Conservation (phyloP, 2,113 vertebrate species). For the Salminus brasiliensis region DNA sequence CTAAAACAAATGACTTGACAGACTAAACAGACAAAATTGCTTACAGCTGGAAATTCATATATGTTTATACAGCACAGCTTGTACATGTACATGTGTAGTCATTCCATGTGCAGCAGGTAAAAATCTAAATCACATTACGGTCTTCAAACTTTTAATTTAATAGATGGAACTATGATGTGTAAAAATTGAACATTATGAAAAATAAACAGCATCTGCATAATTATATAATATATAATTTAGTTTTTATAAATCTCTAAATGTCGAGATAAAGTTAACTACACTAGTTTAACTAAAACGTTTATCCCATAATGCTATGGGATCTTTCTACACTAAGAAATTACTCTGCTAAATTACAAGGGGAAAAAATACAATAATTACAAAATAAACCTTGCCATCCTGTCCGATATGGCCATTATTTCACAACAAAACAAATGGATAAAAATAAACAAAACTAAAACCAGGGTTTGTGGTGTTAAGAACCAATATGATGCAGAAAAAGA, state of each 20-base stretch:
- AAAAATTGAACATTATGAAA: background rate
- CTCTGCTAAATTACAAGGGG: no score
- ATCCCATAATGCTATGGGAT: no score
- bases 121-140: background rate
- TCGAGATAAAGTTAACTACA: background rate
- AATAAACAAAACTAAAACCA: no score
- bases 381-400: no score
- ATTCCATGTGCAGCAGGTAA: background rate
- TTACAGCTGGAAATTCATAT: background rate
- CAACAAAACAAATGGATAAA: no score
- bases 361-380: no score
- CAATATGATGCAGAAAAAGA: no score
- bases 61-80: background rate
- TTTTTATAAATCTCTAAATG: background rate
- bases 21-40: background rate
- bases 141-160: background rate
- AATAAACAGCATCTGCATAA: background rate
- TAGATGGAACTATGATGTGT: background rate
- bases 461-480: no score
- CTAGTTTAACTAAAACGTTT: no score
- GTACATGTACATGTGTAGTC: background rate
- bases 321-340: no score
- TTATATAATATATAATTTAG: background rate
- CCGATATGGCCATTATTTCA: no score
- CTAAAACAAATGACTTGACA: background rate